Percentiles rank a stretch among this genome's conserved stretches.
Evolutionary conservation across 2,888 invertebrate species (phyloP).

Genomic region (Ormyrus labotus): DNA sequence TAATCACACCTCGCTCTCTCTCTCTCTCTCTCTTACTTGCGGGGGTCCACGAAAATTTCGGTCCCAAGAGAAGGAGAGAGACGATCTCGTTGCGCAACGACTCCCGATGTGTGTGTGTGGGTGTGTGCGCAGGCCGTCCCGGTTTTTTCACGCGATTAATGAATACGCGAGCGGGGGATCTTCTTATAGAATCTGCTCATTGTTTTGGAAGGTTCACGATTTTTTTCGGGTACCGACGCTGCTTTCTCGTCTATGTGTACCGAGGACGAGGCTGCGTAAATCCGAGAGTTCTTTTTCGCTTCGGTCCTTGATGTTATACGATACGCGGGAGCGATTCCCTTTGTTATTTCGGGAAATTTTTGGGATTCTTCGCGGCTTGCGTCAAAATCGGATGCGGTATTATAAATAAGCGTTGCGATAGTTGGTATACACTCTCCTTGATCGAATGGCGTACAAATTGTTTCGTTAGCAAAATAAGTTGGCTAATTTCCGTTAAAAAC

Average conservation of each 20-base stretch:
- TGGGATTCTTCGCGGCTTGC: no score
- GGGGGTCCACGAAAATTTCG: constrained; percentile 57
- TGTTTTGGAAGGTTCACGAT: constrained; percentile 50
- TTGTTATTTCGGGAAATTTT: not conserved
- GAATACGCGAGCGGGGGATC: constrained; percentile 44
- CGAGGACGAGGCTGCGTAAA: no score
- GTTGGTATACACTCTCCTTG: no score
- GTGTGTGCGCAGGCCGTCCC: not conserved
- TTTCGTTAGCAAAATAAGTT: no score
- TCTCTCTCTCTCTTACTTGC: not conserved
- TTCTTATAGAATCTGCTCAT: constrained; percentile 52
- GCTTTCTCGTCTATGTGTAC: constrained; percentile 2
- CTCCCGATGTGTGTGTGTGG: not conserved
- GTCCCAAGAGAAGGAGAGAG: not conserved
- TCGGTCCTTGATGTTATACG: not conserved
- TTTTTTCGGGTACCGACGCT: constrained; percentile 17
- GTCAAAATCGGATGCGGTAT: no score
- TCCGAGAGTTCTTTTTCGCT: not conserved
- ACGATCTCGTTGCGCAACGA: constrained; percentile 3
- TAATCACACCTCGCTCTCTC: constrained; percentile 14
- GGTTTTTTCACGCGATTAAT: constrained; percentile 54
- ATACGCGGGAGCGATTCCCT: not conserved
- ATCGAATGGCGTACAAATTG: no score
- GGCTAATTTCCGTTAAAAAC: no score
- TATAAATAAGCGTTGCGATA: no score